These are phyloP conservation scores for Pseudopleuronectes americanus DNA, from an alignment of 2,797 vertebrate species.

Conservation along the genomic window DNA sequence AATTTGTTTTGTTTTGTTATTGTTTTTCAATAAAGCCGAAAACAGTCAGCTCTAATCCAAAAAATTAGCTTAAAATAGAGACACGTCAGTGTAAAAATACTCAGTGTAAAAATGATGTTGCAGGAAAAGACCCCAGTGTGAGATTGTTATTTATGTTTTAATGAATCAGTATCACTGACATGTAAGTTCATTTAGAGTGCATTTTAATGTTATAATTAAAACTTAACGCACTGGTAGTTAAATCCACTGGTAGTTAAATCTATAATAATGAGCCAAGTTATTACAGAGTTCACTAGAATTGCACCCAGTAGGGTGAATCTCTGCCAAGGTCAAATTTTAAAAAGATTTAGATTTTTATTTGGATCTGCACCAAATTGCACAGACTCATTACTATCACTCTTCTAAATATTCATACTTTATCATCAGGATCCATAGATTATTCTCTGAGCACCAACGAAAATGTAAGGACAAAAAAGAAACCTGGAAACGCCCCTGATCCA, in stretches of 20 bases:
- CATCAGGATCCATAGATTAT: no score
- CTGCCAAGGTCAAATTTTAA: no score
- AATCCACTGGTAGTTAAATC: background rate
- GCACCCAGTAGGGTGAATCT: no score
- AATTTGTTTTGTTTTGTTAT: background rate
- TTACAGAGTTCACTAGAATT: no score
- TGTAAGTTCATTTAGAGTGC: background rate
- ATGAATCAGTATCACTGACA: background rate
- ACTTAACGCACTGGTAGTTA: background rate
- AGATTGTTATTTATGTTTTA: background rate
- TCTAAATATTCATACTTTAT: no score
- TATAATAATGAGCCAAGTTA: background rate
- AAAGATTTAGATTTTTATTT: no score
- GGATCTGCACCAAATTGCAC: no score
- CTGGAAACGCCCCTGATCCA: no score
- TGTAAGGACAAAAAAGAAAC: no score
- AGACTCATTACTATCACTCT: no score
- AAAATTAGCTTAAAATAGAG: background rate
- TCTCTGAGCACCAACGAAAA: no score
- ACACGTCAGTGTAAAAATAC: background rate
- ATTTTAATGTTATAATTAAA: background rate
- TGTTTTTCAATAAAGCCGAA: slow-evolving; percentile 3
- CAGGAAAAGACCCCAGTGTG: background rate
- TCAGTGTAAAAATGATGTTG: background rate
- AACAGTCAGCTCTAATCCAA: background rate